Conservation (phyloP, 1,140 invertebrate genomes). For the Halesus radiatus region DNA sequence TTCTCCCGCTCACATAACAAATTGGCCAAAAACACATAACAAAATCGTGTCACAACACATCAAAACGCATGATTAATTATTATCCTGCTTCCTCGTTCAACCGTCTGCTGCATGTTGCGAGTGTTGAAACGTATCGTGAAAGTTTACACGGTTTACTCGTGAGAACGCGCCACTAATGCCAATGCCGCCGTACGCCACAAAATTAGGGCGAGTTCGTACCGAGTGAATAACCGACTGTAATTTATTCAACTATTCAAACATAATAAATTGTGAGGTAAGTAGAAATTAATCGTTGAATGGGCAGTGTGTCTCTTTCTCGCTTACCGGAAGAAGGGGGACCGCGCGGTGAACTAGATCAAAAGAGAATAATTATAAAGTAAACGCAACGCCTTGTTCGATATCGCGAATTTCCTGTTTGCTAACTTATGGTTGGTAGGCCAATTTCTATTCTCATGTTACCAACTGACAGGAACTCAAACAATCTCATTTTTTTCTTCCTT, state of each 20-base stretch:
- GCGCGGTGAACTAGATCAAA: slow-evolving; percentile 2
- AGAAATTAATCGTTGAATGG: slow-evolving; percentile 9
- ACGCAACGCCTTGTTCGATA: not conserved
- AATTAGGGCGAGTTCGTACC: slow-evolving; percentile 24
- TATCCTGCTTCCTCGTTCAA: slow-evolving; percentile 8
- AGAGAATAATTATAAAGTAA: not conserved
- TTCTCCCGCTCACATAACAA: slow-evolving; percentile 1
- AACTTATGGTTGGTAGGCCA: too few relatives aligned
- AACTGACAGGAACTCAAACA: too few relatives aligned
- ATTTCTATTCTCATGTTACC: too few relatives aligned
- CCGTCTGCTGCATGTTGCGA: not conserved
- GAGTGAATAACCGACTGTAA: slow-evolving; percentile 18
- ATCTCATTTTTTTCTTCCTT: too few relatives aligned
- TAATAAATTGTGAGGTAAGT: slow-evolving; percentile 24
- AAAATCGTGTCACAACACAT: slow-evolving; percentile 1
- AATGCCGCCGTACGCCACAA: not conserved
- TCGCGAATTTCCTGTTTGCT: too few relatives aligned
- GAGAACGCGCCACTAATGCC: slow-evolving; percentile 28
- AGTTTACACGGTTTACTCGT: not conserved
- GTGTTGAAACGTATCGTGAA: slow-evolving; percentile 28
- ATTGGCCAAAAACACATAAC: not conserved
- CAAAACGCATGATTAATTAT: slow-evolving; percentile 8
- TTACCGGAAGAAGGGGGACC: not conserved
- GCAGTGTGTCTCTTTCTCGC: not conserved
- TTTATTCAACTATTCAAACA: slow-evolving; percentile 14